These are phyloP conservation scores for Clinocottus analis DNA, from an alignment of 2,113 vertebrate genomes.

Conservation along the genomic window DNA sequence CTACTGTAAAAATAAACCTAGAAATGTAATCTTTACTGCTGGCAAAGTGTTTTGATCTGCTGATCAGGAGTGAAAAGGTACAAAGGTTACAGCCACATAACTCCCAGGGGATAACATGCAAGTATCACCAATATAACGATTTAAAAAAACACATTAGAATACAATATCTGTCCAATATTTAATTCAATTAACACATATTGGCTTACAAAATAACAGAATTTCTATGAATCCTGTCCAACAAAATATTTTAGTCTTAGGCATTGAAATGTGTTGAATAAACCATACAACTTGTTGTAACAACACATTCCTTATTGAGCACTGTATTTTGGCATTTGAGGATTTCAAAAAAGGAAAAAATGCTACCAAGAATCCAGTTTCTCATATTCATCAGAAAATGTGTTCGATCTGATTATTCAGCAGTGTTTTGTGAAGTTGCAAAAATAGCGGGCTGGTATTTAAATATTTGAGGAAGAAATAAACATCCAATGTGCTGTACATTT, in stretches of 20 bases:
- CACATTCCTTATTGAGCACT: not conserved
- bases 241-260: not conserved
- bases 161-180: conserved; percentile 1
- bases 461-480: not conserved
- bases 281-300: not conserved
- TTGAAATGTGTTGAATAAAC: not conserved
- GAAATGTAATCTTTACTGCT: not conserved
- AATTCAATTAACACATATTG: not conserved
- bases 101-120: not conserved
- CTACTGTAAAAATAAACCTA: not conserved
- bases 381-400: not conserved
- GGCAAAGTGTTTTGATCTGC: not conserved
- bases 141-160: not conserved
- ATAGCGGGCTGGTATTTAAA: not conserved
- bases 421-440: not conserved
- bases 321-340: not conserved
- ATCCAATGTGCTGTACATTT: not conserved
- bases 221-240: not conserved
- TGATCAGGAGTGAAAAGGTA: conserved; percentile 1
- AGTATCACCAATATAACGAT: not conserved
- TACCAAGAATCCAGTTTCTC: not conserved
- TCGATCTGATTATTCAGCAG: not conserved
- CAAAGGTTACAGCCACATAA: conserved; percentile 36
- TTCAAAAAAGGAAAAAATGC: not conserved
- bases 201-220: not conserved